These are phyloP conservation scores for Habroteleia sp. DNA, from an alignment of 2,888 invertebrate species.

Conservation along the genomic window DNA sequence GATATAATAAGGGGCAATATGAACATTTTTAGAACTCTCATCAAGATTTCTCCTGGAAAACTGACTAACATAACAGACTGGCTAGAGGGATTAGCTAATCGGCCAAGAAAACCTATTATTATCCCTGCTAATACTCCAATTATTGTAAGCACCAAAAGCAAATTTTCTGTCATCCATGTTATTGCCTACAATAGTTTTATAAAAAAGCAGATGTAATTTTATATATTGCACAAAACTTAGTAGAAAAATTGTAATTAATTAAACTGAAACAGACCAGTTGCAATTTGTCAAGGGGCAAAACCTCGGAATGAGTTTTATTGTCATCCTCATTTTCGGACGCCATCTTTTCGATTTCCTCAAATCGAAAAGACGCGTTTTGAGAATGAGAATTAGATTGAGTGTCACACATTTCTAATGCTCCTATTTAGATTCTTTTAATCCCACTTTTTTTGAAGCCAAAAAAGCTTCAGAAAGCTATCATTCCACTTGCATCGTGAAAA, in stretches of 20 bases:
- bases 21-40: constrained; percentile 87
- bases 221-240: no score
- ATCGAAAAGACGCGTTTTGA: constrained; percentile 62
- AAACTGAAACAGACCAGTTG: constrained; percentile 41
- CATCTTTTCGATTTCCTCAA: constrained; percentile 74
- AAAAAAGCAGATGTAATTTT: no score
- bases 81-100: constrained; percentile 80
- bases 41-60: constrained; percentile 86
- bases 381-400: constrained; percentile 51
- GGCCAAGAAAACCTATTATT: constrained; percentile 83
- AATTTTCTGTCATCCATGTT: constrained; percentile 82
- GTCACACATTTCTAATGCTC: constrained; percentile 59
- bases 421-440: constrained; percentile 63
- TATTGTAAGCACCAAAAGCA: constrained; percentile 84
- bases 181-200: no score
- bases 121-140: constrained; percentile 83
- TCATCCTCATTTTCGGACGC: constrained; percentile 70
- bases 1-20: constrained; percentile 86
- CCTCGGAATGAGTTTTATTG: constrained; percentile 32
- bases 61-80: constrained; percentile 83
- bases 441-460: constrained; percentile 68
- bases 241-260: no score
- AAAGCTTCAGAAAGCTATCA: constrained; percentile 71
- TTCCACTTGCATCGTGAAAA: constrained; percentile 69
- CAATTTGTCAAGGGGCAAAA: constrained; percentile 39